phyloP scores from a whole-genome alignment of 1,140 invertebrate species.

The Probaryconus sp. region DNA sequence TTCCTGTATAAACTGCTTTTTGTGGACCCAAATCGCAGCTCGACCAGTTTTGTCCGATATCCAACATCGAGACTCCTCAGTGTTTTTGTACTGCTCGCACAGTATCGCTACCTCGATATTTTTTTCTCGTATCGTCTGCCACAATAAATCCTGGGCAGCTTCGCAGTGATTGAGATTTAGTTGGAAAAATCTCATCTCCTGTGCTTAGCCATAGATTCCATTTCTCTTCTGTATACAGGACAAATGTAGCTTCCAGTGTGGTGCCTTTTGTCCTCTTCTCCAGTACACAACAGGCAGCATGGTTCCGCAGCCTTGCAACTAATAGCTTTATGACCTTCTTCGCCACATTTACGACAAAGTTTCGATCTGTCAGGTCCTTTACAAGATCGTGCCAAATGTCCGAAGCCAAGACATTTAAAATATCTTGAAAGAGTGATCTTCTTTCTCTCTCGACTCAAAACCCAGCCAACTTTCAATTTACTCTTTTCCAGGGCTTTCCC shows the following conservation, averaged over 20 bases:
- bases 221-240: neutral
- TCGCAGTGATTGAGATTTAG: conserved; percentile 19
- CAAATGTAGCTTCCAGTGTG: conserved; percentile 9
- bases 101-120: conserved; percentile 8
- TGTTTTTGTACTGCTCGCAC: neutral
- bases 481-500: neutral
- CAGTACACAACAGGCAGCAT: neutral
- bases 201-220: neutral
- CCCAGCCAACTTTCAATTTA: conserved; percentile 21
- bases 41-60: neutral
- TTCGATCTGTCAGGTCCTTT: conserved; percentile 39
- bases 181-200: conserved; percentile 17
- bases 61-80: neutral
- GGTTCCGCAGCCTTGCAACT: conserved; percentile 2
- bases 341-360: conserved; percentile 36
- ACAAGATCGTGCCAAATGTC: conserved; percentile 39
- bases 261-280: neutral
- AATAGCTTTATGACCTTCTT: conserved; percentile 23
- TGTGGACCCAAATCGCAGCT: conserved; percentile 2
- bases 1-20: neutral
- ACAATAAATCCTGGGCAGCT: conserved; percentile 7
- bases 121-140: neutral
- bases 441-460: conserved; percentile 14
- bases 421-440: conserved; percentile 1
- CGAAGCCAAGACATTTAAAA: conserved; percentile 15